phyloP scores from a whole-genome alignment of 2,113 vertebrate species.

The Phyllostomus hastatus region DNA sequence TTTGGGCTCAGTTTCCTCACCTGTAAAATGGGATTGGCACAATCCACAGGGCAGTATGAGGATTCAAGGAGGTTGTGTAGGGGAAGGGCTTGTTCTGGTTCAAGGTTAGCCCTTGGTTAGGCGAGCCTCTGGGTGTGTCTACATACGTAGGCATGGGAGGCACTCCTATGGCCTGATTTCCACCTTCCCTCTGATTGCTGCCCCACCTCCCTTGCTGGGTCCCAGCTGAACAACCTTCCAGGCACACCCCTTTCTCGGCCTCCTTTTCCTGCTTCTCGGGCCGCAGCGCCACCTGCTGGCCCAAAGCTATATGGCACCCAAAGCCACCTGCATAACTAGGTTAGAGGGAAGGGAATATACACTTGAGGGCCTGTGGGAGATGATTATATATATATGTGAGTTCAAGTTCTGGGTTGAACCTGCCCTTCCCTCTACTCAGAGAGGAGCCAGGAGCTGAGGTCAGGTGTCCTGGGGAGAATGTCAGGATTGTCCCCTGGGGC shows the following conservation, averaged over 20 bases:
- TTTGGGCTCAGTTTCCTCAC: not conserved
- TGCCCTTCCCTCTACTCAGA: not conserved
- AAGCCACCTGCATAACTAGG: rapidly evolving
- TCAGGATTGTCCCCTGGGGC: not conserved
- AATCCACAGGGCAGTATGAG: too few species aligned
- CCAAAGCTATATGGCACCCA: not conserved
- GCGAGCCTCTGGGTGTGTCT: not conserved
- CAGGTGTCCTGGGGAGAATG: not conserved
- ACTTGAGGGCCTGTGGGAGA: rapidly evolving
- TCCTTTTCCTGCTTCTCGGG: not conserved
- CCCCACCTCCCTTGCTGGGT: rapidly evolving
- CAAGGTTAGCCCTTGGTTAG: not conserved
- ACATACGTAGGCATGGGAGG: not conserved
- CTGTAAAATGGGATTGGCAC: not conserved
- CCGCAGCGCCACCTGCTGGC: slow-evolving; percentile 44
- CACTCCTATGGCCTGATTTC: not conserved
- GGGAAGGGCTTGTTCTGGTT: not conserved
- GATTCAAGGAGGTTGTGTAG: rapidly evolving
- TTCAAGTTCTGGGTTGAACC: not conserved
- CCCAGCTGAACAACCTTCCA: not conserved
- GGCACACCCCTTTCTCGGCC: rapidly evolving
- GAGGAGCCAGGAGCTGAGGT: not conserved
- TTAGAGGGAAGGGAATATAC: not conserved
- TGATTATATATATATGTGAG: not conserved
- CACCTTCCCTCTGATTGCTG: not conserved